Percentiles rank a stretch among this genome's conserved stretches.
phyloP scores from a whole-genome alignment of 2,888 invertebrate species.

The Diaperis boleti region DNA sequence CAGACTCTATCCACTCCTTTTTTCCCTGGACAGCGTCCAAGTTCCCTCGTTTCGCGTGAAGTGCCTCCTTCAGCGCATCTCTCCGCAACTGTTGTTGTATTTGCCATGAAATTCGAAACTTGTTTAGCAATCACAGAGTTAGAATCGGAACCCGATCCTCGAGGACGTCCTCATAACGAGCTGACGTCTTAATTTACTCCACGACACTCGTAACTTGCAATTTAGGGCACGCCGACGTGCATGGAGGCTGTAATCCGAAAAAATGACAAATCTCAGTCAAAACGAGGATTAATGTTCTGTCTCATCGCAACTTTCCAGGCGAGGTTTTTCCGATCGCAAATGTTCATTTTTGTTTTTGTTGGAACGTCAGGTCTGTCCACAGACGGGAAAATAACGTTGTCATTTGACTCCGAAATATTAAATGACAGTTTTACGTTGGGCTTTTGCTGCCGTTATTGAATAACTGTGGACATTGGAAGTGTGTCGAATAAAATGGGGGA shows the following conservation, averaged over 20 bases:
- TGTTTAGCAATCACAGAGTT: background rate
- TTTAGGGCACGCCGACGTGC: background rate
- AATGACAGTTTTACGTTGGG: background rate
- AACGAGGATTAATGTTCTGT: conserved; percentile 14
- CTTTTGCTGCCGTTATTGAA: background rate
- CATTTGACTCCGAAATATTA: background rate
- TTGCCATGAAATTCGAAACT: conserved; percentile 27
- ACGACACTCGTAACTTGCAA: background rate
- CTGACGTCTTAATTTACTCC: background rate
- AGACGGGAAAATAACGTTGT: background rate
- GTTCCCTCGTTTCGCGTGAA: conserved; percentile 50
- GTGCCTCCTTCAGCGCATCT: conserved; percentile 44
- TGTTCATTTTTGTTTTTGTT: conserved; percentile 21
- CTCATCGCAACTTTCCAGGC: conserved; percentile 3
- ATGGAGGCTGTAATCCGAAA: conserved; percentile 3
- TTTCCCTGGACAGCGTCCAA: conserved; percentile 51
- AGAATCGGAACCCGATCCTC: background rate
- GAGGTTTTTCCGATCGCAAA: conserved; percentile 11
- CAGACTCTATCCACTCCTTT: conserved; percentile 47
- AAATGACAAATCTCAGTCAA: conserved; percentile 28
- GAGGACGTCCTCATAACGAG: conserved; percentile 8
- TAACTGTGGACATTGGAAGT: no score
- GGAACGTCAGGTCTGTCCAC: background rate
- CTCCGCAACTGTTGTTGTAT: conserved; percentile 45
- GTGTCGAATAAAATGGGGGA: no score